Base-by-base conservation (phyloP, 2,888 invertebrate genomes). In the Isotomurus palustris region DNA sequence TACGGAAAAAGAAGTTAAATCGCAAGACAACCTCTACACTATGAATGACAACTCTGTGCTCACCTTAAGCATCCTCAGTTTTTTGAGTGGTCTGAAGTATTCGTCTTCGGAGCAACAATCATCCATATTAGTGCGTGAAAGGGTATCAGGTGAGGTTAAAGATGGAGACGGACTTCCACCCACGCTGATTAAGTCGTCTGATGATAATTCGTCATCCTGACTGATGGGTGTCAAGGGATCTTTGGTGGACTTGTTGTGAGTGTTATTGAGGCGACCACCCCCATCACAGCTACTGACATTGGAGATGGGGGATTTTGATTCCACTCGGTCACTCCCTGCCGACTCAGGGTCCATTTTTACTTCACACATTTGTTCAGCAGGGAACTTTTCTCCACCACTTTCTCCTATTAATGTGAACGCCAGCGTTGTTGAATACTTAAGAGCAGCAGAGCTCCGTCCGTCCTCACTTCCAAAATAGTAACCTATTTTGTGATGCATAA, bases 51-150 rank as follows among this genome's bases (percentile, higher is more conserved):
- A n/a, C n/a, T n/a, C n/a, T n/a, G n/a, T 36, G 2, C 73, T 72
- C 54, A 76, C 73, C 56, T 83, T 83, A 71, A 79, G 75, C 88
- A 89, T 89, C 76, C 88, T 87, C 71, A 90, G 78, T 63, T 85
- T 82, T 75, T 89, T 89, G 72, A 89, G 74, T 1, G 89, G 89
- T 71, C 84, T 84, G 78, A 87, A 89, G 74, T 88, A 89, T 71
- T 87, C 88, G 73, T 87, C 87, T 55, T 75, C 80, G 3, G 66
- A 58, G 44, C 64, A 58, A 29, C 53, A 64, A 51, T 71, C 69
- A 41, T 71, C 67, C 22, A 58, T 57, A 38, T 60, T 64, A 48
- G 65, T 65, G 58, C 68, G 58, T 17, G 63, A 64, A 50, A 63
- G 56, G 53, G 58, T 68, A 55, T 68, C 67, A 56, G 64, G 66